phyloP scores from a whole-genome alignment of 2,797 vertebrate species.

The Acipenser transmontanus region DNA sequence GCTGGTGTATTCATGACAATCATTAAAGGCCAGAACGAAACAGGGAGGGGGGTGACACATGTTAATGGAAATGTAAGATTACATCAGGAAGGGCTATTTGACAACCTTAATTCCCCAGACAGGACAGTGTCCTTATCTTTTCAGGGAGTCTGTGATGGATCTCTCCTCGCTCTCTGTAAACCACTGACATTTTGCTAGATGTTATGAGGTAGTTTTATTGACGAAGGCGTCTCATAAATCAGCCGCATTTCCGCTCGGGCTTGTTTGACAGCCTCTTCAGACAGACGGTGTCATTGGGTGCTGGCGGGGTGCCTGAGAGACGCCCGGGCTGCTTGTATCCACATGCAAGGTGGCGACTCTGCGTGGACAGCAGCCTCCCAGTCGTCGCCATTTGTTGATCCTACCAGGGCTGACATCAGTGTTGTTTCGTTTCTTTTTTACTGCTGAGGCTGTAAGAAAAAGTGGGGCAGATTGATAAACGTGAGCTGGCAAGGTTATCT shows the following conservation, averaged over 20 bases:
- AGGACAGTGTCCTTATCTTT: neutral
- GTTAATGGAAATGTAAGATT: neutral
- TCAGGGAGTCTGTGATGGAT: neutral
- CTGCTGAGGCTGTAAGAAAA: neutral
- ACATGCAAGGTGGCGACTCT: neutral
- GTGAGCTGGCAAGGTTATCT: constrained; percentile 5
- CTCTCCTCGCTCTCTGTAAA: neutral
- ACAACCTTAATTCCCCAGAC: neutral
- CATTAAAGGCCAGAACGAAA: neutral
- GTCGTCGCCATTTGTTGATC: constrained; percentile 2
- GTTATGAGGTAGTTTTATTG: constrained; percentile 3
- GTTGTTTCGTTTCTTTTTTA: neutral
- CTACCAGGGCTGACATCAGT: neutral
- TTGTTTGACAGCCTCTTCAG: neutral
- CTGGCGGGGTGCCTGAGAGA: neutral
- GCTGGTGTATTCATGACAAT: neutral
- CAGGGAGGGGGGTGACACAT: no score
- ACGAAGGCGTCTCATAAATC: neutral
- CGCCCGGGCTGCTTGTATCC: neutral
- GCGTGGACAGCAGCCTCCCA: neutral
- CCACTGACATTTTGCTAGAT: neutral
- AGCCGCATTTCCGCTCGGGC: neutral
- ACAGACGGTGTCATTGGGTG: constrained; percentile 3
- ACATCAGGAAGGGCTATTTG: neutral
- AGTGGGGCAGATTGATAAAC: neutral